Evolutionary conservation across 92 coral and sea anemone genomes (phyloP), one percentile per base, ranked within the genome.

Genomic region (Porites cylindrica): DNA sequence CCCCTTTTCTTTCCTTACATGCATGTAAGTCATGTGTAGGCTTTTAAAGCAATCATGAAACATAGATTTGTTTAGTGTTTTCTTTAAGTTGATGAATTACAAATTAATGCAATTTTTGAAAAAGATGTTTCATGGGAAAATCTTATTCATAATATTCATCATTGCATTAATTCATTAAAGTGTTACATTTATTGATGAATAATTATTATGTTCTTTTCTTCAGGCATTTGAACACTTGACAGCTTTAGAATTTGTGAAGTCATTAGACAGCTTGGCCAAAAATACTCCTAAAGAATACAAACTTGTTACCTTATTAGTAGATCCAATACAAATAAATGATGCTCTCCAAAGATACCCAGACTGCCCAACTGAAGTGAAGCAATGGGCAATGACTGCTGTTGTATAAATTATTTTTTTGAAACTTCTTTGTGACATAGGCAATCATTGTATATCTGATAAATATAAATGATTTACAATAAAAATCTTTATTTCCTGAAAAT

Each of bases 181-280:
- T 38, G 60, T 56, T 56, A 14, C 61, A 10, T 56, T 56, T 56
- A 54, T 21, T 79, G 81, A 52, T 75, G 14, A 66, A 43, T 26
- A 32, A 19, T 59, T 62, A 16, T 64, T 10, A 54, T 81, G 24
- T 59, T 79, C 32, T 51, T 19, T 81, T 6, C 52, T 51, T 61
- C 61, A 97, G 99, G 99, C 99, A 18, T 97, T 97, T 90, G 99
- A 97, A 77, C 99, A 97, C 87, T 83, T 97, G 70, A 72, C 92
- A 75, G 97, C 99, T 32, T 62, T 97, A 60, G 99, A 97, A 84
- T 88, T 97, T 77, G 96, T 97, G 65, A 97, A 95, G 81, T 94
- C 96, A 20, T 17, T 93, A 51, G 99, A 97, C 66, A 96, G 96
- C 54, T 38, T 88, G 23, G 94, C 93, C 9, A 88, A 89, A 51